Evolutionary conservation across 2,113 vertebrate species (phyloP).

Genomic region (Phoxinus phoxinus): DNA sequence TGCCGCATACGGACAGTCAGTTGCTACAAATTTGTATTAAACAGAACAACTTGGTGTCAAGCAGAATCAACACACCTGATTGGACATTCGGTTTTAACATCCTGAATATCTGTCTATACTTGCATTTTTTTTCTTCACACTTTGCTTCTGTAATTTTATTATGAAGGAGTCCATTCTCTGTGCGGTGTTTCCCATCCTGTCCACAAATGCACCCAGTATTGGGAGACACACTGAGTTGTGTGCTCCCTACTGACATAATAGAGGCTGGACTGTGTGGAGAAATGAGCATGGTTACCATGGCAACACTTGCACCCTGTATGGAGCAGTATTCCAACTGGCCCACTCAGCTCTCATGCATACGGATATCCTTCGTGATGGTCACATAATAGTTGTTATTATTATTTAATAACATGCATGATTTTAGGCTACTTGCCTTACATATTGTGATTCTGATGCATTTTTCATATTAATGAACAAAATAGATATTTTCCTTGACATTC

Average conservation of each 20-base stretch:
- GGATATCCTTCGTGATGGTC: conserved; percentile 80
- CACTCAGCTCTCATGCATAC: conserved; percentile 71
- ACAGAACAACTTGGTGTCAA: background rate
- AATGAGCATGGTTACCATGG: conserved; percentile 72
- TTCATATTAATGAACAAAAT: conserved; percentile 20
- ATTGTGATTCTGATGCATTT: background rate
- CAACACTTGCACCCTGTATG: conserved; percentile 78
- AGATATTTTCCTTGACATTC: conserved; percentile 71
- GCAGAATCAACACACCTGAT: background rate
- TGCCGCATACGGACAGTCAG: conserved; percentile 38
- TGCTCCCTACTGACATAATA: conserved; percentile 71
- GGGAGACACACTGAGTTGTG: conserved; percentile 72
- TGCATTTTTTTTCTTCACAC: background rate
- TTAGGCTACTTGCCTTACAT: background rate
- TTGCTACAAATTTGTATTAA: background rate
- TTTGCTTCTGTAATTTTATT: conserved; percentile 6
- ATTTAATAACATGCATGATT: background rate
- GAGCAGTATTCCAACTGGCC: conserved; percentile 74
- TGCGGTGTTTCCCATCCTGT: conserved; percentile 67
- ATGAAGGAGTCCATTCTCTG: conserved; percentile 61
- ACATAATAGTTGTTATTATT: background rate
- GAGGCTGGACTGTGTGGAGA: conserved; percentile 73
- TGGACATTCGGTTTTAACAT: background rate
- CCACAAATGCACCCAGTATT: conserved; percentile 76
- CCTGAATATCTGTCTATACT: background rate